phyloP scores from a whole-genome alignment of 2,797 vertebrate genomes.

The Diceros bicornis region DNA sequence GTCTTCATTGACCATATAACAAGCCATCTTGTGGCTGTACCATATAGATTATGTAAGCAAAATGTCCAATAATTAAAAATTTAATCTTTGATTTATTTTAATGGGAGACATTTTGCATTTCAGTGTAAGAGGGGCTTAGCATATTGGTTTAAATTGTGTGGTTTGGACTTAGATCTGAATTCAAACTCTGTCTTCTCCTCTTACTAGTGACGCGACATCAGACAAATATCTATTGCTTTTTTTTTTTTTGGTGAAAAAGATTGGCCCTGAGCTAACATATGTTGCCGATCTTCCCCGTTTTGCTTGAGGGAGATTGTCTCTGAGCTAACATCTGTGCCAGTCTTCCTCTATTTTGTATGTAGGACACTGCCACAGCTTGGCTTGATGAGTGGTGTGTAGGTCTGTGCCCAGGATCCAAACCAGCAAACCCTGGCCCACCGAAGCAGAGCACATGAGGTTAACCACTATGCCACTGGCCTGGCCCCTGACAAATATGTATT shows the following conservation, averaged over 20 bases:
- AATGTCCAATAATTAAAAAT: conserved; percentile 26
- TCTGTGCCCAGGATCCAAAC: no score
- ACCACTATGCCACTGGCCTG: no score
- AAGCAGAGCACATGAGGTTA: no score
- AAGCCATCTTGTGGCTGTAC: not conserved
- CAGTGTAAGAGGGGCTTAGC: conserved; percentile 12
- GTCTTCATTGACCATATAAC: not conserved
- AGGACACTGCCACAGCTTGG: no score
- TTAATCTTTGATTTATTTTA: conserved; percentile 52
- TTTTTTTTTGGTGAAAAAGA: no score
- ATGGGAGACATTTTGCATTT: not conserved
- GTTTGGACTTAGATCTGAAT: conserved; percentile 51
- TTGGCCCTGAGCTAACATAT: no score
- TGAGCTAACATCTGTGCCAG: no score
- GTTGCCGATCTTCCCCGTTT: no score
- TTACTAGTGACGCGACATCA: conserved; percentile 57
- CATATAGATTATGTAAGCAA: conserved; percentile 54
- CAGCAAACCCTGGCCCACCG: no score
- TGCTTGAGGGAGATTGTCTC: no score
- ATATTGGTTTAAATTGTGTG: conserved; percentile 56
- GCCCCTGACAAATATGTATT: not conserved
- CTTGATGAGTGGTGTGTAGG: no score
- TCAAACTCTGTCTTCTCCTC: not conserved
- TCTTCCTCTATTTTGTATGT: no score
- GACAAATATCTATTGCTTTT: conserved; percentile 9